Evolutionary conservation across 1,140 invertebrate genomes (phyloP), one percentile per base, ranked within the genome.

Genomic region (Apis florea): DNA sequence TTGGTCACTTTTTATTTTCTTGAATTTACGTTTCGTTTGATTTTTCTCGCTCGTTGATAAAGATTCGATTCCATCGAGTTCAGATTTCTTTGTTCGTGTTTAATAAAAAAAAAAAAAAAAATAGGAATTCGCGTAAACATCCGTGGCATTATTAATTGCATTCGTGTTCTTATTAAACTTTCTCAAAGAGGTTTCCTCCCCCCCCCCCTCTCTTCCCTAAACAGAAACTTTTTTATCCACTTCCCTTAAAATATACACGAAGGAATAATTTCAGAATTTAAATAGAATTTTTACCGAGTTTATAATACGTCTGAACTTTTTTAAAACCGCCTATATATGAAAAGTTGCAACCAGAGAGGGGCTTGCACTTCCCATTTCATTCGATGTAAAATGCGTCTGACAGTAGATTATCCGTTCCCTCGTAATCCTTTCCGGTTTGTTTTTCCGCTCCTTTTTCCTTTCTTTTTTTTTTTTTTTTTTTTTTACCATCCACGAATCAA

Each of bases 281-380:
- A 63, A 63, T 63, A 63, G 61, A 63, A 63, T 63, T 63, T 63
- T 63, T 63, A 9, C 15, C 15, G 26, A 63, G 61, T 63, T 63
- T 63, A 19, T 31, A 31, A 31, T 10, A 24, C 17, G 13, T 9
- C 26, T 19, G 26, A 63, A 63, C 15, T 31, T 63, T 31, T 63
- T 31, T 63, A 31, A 61, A 61, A 24, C 58, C 4, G n/a, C 9
- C n/a, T 13, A 8, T 24, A 61, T 61, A 24, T 61, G 13, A 61
- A 61, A 61, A 15, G 58, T 61, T 61, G n/a, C n/a, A 40, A 53
- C 51, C 13, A 12, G 51, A 15, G 51, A 53, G 31, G 31, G 31
- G 6, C 56, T 13, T 8, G n/a, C 8, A 61, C 58, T 24, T 24
- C 24, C 26, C 9, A 63, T 31, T 26, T 63, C 26, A 10, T 17